Evolutionary conservation across 2,888 invertebrate species (phyloP), one percentile per base, ranked within the genome.

Genomic region (Drosophila eohydei): DNA sequence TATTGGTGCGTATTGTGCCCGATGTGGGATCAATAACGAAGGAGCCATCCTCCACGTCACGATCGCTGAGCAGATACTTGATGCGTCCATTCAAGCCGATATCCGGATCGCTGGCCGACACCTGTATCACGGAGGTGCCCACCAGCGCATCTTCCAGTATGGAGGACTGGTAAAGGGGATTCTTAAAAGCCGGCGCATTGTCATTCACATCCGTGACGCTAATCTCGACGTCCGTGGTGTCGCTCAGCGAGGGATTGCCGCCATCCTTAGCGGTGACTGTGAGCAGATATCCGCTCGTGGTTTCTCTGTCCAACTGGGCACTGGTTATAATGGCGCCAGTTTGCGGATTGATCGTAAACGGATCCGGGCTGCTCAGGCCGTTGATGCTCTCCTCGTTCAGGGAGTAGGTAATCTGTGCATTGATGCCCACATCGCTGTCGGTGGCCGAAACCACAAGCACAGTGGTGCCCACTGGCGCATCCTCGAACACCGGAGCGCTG

Each of bases 131-230:
- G 7, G 96, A 96, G 0, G 96, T 96, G 1, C 95, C 95, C 66
- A 97, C 96, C 74, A 97, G 93, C 16, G 97, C 97, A 91, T 98
- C 98, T 92, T 98, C 98, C 67, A 96, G 94, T 28, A 98, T 96
- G 5, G 95, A 96, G 0, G 97, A 96, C 21, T 96, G 95, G 88
- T 98, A 98, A 4, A 96, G 94, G 0, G 96, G 95, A 71, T 96
- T 96, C 80, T 96, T 96, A 92, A 99, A 99, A 0, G 95, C 94
- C 0, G 99, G 99, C 6, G 96, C 95, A 91, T 98, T 98, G 91
- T 99, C 99, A 91, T 99, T 99, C 0, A 98, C 97, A 91, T 99
- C 99, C 0, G 97, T 96, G 0, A 99, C 96, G 0, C 97, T 96
- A 80, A 99, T 97, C 92, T 99, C 98, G 0, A 99, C 96, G 88